Conservation (phyloP, 1,140 invertebrate genomes). For the Nasonia vitripennis region DNA sequence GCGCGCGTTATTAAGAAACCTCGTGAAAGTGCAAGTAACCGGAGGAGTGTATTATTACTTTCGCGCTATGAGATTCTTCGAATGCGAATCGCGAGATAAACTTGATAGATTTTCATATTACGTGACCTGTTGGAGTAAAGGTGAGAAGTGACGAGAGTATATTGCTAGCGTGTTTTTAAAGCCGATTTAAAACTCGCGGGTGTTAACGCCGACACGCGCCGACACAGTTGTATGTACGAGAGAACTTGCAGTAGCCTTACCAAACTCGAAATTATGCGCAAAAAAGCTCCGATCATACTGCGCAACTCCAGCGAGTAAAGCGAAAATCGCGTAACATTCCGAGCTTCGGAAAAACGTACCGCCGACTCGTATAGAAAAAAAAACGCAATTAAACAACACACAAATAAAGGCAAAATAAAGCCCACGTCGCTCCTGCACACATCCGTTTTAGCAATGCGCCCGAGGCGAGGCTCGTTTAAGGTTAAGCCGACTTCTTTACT, state of each 20-base stretch:
- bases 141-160: not conserved
- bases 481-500: constrained; percentile 10
- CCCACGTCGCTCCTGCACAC: constrained; percentile 45
- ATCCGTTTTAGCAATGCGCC: constrained; percentile 71
- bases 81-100: not conserved
- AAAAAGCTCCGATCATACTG: not conserved
- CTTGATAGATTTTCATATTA: constrained; percentile 5
- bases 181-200: not conserved
- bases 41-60: not conserved
- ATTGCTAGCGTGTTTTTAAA: not conserved
- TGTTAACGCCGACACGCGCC: not conserved
- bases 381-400: not conserved
- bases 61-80: not conserved
- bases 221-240: not conserved
- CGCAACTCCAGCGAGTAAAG: too few relatives aligned
- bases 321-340: too few relatives aligned
- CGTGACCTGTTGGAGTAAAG: not conserved
- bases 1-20: not conserved
- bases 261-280: not conserved
- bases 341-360: not conserved
- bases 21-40: not conserved
- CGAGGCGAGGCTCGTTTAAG: constrained; percentile 54
- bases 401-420: not conserved
- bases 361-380: too few relatives aligned
- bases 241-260: not conserved